A percentile compares a stretch with the other conserved stretches of the same genome.
These are phyloP conservation scores for Adelognathus sp. DNA, from an alignment of 2,888 invertebrate genomes.

Conservation along the genomic window DNA sequence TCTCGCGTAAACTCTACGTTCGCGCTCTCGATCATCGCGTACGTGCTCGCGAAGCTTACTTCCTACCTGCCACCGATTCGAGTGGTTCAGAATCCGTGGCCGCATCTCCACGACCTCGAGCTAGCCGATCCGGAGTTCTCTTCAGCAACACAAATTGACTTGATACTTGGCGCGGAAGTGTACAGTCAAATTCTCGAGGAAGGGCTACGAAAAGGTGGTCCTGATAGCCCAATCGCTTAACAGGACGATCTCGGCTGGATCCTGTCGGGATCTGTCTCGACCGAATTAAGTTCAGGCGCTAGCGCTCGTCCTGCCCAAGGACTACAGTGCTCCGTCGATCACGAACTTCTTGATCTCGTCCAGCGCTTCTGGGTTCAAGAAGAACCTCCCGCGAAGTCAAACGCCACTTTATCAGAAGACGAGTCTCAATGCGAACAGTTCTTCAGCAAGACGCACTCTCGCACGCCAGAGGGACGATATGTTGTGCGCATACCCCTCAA, in stretches of 20 bases:
- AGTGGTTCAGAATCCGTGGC: neutral
- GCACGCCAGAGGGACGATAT: constrained; percentile 59
- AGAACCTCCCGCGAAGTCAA: neutral
- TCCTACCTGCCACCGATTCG: constrained; percentile 19
- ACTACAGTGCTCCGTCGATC: constrained; percentile 43
- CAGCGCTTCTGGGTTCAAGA: constrained; percentile 47
- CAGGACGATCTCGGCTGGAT: constrained; percentile 32
- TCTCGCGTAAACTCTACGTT: neutral
- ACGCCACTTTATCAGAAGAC: constrained; percentile 39
- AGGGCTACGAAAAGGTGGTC: constrained; percentile 15
- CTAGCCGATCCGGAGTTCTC: constrained; percentile 17
- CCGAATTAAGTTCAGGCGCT: neutral
- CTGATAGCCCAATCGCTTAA: constrained; percentile 25
- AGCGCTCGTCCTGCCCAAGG: constrained; percentile 14
- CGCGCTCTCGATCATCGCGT: constrained; percentile 2
- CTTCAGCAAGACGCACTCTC: constrained; percentile 57
- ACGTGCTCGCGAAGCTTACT: constrained; percentile 13
- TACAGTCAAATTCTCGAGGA: constrained; percentile 35
- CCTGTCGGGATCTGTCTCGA: constrained; percentile 30
- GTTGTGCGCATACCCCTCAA: constrained; percentile 63
- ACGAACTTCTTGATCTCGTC: constrained; percentile 26
- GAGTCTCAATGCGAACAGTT: constrained; percentile 63
- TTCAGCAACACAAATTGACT: constrained; percentile 25
- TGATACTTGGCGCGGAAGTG: constrained; percentile 42
- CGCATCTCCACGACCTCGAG: constrained; percentile 4